These are phyloP conservation scores for Oriolus oriolus DNA, from an alignment of 2,113 vertebrate species.

Conservation along the genomic window DNA sequence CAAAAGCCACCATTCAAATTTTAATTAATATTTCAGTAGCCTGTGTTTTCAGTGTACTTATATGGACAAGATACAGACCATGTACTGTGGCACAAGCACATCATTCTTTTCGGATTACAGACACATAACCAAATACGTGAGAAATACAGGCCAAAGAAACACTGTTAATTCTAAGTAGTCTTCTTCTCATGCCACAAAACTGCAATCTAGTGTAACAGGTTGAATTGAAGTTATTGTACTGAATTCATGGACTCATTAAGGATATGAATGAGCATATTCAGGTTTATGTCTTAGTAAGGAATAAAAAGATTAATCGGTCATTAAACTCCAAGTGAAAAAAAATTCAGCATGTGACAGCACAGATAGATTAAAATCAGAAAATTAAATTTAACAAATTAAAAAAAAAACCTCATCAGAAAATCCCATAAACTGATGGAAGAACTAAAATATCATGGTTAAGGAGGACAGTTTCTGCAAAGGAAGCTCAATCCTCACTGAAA, in stretches of 20 bases:
- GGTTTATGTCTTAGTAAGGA: background rate
- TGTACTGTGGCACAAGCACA: background rate
- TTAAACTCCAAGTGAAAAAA: background rate
- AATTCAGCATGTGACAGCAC: background rate
- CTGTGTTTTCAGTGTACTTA: background rate
- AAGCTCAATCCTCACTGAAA: background rate
- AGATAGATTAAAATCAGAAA: background rate
- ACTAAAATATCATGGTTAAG: background rate
- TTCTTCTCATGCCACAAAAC: background rate
- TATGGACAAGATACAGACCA: background rate
- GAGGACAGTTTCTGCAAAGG: background rate
- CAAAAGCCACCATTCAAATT: background rate
- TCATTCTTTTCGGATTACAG: background rate
- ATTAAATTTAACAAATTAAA: background rate
- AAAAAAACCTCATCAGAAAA: background rate
- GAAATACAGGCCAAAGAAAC: background rate
- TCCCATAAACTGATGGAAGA: background rate
- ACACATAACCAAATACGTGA: fast-evolving
- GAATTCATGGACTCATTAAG: background rate
- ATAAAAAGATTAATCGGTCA: background rate
- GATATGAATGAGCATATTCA: background rate
- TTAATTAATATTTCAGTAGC: background rate
- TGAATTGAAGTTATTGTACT: background rate
- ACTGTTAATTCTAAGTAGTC: background rate
- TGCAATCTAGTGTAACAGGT: background rate